Evolutionary conservation across 2,113 vertebrate genomes (phyloP).

Genomic region (Bubo blakistoni): DNA sequence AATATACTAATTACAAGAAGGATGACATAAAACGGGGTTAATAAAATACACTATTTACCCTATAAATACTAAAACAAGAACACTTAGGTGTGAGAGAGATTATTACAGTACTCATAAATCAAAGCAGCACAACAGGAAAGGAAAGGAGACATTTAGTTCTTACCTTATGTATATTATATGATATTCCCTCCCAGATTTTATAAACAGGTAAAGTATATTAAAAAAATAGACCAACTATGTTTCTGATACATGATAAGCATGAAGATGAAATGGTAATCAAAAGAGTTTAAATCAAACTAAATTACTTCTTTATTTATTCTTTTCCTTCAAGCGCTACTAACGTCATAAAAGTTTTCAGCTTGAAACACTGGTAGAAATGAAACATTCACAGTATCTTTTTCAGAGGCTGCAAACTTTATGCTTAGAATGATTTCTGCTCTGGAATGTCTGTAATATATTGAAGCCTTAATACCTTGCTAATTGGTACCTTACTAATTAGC

Average conservation of each 20-base stretch:
- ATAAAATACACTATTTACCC: neutral
- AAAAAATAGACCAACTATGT: neutral
- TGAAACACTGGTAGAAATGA: neutral
- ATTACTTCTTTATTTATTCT: neutral
- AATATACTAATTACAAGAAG: neutral
- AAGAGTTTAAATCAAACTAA: neutral
- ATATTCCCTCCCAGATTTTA: neutral
- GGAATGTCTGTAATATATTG: constrained; percentile 4
- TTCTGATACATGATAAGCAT: neutral
- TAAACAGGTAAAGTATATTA: neutral
- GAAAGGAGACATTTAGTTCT: neutral
- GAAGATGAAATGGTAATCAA: neutral
- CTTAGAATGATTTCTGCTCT: constrained; percentile 16
- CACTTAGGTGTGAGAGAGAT: neutral
- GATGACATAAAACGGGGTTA: neutral
- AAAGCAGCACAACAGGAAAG: neutral
- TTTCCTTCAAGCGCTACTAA: neutral
- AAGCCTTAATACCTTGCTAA: constrained; percentile 31
- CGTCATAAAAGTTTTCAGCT: neutral
- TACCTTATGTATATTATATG: neutral
- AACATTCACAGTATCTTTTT: neutral
- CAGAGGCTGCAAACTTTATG: neutral
- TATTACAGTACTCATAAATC: neutral
- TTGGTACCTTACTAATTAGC: constrained; percentile 51
- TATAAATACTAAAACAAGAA: neutral